Percentiles rank a stretch among this genome's conserved stretches.
Evolutionary conservation across 2,888 invertebrate species (phyloP).

Genomic region (Aspidiotus destructor): DNA sequence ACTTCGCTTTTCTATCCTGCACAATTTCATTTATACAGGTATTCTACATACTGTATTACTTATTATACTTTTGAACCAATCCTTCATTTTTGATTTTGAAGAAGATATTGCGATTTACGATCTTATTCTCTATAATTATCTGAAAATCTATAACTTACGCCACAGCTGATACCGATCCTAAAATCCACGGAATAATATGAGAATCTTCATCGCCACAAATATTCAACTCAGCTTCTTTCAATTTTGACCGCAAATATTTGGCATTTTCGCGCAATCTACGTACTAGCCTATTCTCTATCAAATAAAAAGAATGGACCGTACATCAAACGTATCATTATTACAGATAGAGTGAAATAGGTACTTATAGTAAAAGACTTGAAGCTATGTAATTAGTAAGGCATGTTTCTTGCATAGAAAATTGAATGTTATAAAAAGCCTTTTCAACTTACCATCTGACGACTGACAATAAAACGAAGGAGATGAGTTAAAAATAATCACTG

Average conservation of each 20-base stretch:
- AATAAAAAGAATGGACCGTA: neutral
- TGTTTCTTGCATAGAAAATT: no score
- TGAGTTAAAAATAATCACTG: no score
- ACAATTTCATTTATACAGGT: no score
- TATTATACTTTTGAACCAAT: no score
- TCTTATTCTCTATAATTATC: no score
- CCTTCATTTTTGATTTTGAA: no score
- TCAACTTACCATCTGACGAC: no score
- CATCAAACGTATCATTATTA: neutral
- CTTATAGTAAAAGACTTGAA: neutral
- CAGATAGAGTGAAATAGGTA: neutral
- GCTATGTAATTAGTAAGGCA: neutral
- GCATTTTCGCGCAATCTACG: slow-evolving; percentile 55
- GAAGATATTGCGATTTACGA: no score
- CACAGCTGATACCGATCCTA: slow-evolving; percentile 90
- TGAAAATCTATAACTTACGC: slow-evolving; percentile 48
- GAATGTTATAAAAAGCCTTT: no score
- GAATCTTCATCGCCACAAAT: slow-evolving; percentile 87
- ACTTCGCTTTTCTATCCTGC: no score
- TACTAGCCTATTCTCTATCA: slow-evolving; percentile 17
- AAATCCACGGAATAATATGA: slow-evolving; percentile 90
- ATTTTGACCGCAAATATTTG: slow-evolving; percentile 62
- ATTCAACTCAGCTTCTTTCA: slow-evolving; percentile 82
- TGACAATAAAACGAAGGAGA: no score
- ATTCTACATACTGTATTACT: no score